Evolutionary conservation across 2,888 invertebrate genomes (phyloP).

Genomic region (Drosophila merina): DNA sequence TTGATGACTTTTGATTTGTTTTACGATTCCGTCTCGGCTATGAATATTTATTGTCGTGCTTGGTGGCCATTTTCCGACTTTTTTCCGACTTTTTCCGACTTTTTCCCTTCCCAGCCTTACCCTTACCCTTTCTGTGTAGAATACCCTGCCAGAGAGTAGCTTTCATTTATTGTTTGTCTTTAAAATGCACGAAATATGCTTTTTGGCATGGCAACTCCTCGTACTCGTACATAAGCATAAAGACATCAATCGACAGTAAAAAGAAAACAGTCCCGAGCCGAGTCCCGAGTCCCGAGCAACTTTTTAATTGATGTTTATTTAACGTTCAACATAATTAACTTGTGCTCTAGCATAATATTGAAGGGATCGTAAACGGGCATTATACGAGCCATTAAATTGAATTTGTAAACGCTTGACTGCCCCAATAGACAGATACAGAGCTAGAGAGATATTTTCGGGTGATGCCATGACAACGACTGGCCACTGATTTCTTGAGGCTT

Average conservation of each 20-base stretch:
- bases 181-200: constrained; percentile 74
- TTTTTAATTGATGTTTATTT: constrained; percentile 80
- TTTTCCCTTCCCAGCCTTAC: no score
- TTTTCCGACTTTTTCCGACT: constrained; percentile 25
- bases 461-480: constrained; percentile 10
- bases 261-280: constrained; percentile 1
- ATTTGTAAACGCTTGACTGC: constrained; percentile 77
- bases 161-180: constrained; percentile 49
- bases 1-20: constrained; percentile 78
- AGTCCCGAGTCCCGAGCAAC: constrained; percentile 22
- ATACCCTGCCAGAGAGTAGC: background rate
- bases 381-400: constrained; percentile 76
- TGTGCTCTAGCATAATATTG: constrained; percentile 71
- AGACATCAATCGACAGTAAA: constrained; percentile 20
- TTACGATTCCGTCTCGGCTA: constrained; percentile 70
- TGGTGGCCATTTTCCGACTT: constrained; percentile 47
- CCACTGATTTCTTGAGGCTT: constrained; percentile 51
- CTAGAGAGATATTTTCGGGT: constrained; percentile 12
- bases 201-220: constrained; percentile 41
- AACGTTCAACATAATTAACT: constrained; percentile 78
- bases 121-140: no score
- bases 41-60: constrained; percentile 79
- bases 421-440: constrained; percentile 47
- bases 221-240: background rate
- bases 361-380: constrained; percentile 75